phyloP scores from a whole-genome alignment of 2,888 invertebrate genomes.

The Zelleria hepariella region DNA sequence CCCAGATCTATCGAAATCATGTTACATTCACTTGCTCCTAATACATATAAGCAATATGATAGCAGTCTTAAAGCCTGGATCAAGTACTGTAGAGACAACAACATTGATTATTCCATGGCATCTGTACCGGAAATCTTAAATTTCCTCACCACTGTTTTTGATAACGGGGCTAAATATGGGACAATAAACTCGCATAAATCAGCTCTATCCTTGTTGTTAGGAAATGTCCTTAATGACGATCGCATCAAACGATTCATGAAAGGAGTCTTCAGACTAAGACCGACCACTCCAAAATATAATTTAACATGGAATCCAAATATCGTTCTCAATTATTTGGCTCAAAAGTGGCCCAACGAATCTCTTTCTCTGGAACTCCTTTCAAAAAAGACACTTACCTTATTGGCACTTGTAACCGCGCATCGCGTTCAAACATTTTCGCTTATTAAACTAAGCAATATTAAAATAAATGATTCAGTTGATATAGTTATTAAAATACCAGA shows the following conservation, averaged over 20 bases:
- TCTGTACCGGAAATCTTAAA: no score
- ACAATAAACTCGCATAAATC: no score
- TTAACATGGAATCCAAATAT: neutral
- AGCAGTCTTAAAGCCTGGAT: no score
- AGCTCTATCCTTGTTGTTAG: no score
- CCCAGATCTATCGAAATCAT: no score
- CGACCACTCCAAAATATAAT: neutral
- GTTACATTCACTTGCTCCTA: no score
- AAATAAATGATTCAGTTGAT: neutral
- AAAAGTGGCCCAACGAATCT: conserved; percentile 1
- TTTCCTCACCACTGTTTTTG: no score
- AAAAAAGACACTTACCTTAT: conserved; percentile 4
- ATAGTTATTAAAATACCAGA: conserved; percentile 7
- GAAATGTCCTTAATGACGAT: no score
- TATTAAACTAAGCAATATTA: conserved; percentile 4
- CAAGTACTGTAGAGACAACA: no score
- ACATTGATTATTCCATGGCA: no score
- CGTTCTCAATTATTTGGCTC: neutral
- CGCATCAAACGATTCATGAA: neutral
- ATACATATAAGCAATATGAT: no score
- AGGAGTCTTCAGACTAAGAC: neutral
- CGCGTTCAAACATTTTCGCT: conserved; percentile 5
- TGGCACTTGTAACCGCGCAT: conserved; percentile 6
- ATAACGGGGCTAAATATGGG: no score
- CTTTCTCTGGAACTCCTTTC: conserved; percentile 1